Percentiles rank a stretch among this genome's conserved stretches.
Evolutionary conservation across 1,140 invertebrate species (phyloP).

Genomic region (Chironomus tepperi): DNA sequence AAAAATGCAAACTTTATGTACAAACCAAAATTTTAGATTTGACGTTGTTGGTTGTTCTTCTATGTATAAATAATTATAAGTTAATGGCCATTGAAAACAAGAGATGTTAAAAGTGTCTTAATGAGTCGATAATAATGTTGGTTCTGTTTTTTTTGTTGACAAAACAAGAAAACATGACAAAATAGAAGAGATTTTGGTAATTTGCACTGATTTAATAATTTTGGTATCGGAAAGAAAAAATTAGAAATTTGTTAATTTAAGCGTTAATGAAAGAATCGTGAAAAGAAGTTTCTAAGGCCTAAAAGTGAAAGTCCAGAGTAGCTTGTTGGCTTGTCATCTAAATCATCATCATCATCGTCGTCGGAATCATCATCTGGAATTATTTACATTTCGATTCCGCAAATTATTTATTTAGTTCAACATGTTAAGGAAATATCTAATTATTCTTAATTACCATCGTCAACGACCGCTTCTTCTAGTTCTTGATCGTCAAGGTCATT

Average conservation of each 20-base stretch:
- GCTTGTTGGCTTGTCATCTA: background rate
- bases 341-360: background rate
- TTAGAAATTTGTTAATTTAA: background rate
- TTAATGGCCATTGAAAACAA: too few relatives aligned
- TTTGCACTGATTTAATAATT: conserved; percentile 16
- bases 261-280: conserved; percentile 21
- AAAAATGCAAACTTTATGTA: too few relatives aligned
- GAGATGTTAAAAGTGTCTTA: too few relatives aligned
- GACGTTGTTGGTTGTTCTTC: too few relatives aligned
- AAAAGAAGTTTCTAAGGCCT: conserved; percentile 13
- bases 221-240: conserved; percentile 14
- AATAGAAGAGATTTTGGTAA: conserved; percentile 7
- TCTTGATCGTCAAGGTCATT: conserved; percentile 12
- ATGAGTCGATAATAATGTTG: too few relatives aligned
- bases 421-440: too few relatives aligned
- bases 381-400: background rate
- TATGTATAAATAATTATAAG: too few relatives aligned
- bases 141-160: too few relatives aligned
- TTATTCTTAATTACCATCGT: background rate
- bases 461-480: background rate
- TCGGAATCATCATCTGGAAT: background rate
- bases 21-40: too few relatives aligned
- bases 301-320: background rate
- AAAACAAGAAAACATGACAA: too few relatives aligned
- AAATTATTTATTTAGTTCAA: too few relatives aligned